These are phyloP conservation scores for Tylochromis polylepis DNA, from an alignment of 2,113 vertebrate species.

Conservation along the genomic window DNA sequence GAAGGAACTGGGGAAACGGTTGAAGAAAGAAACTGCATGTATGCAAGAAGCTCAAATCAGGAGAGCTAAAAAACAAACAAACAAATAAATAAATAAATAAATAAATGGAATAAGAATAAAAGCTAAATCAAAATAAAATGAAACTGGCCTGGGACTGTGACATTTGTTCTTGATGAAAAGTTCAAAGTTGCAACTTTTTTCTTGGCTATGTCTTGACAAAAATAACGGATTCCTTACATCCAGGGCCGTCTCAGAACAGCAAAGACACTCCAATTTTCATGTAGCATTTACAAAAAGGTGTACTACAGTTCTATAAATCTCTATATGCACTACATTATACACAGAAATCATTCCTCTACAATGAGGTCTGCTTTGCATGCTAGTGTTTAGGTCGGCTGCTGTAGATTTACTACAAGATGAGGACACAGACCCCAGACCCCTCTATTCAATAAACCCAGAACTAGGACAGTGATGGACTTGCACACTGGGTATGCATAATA, in stretches of 20 bases:
- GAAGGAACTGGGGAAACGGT: not conserved
- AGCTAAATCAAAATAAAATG: not conserved
- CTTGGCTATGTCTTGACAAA: not conserved
- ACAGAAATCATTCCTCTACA: not conserved
- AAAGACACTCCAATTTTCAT: not conserved
- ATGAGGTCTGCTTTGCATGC: not conserved
- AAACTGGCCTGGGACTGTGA: not conserved
- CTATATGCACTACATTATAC: not conserved
- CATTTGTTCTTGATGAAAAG: not conserved
- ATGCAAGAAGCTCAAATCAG: not conserved
- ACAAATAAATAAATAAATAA: too few species aligned
- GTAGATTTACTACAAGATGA: not conserved
- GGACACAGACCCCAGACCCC: not conserved
- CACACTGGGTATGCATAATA: not conserved
- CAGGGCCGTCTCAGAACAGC: not conserved
- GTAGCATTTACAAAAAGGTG: not conserved
- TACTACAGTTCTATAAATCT: not conserved
- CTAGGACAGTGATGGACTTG: constrained; percentile 25
- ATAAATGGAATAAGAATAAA: not conserved
- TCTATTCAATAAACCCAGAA: constrained; percentile 19
- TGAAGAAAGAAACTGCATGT: not conserved
- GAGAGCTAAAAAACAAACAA: not conserved
- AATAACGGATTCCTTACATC: not conserved
- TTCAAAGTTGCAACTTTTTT: not conserved
- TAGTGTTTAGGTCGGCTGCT: not conserved